A percentile compares a stretch with the other conserved stretches of the same genome.
Evolutionary conservation across 2,888 invertebrate genomes (phyloP).

Genomic region (Eristalis pertinax): DNA sequence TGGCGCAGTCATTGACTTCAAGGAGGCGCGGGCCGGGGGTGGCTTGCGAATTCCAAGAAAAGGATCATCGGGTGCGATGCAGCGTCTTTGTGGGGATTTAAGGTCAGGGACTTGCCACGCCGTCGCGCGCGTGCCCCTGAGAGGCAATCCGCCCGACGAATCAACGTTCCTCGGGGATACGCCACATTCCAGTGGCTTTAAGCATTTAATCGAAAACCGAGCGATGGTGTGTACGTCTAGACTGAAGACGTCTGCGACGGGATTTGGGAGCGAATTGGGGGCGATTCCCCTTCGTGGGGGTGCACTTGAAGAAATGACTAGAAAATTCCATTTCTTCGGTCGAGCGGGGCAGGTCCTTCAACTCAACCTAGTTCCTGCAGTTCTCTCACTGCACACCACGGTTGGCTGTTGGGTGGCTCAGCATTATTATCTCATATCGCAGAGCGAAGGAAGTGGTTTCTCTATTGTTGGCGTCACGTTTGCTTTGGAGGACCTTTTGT

Average conservation of each 20-base stretch:
- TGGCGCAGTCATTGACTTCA: constrained; percentile 60
- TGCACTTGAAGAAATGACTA: constrained; percentile 13
- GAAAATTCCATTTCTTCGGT: not conserved
- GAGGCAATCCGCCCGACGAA: not conserved
- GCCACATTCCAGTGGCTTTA: not conserved
- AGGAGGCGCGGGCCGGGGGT: not conserved
- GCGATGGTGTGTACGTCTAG: not conserved
- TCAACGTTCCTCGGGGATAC: not conserved
- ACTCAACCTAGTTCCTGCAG: constrained; percentile 58
- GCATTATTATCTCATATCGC: constrained; percentile 45
- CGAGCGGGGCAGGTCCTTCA: constrained; percentile 57
- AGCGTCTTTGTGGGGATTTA: constrained; percentile 13
- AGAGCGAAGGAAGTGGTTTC: constrained; percentile 47
- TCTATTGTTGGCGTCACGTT: constrained; percentile 68
- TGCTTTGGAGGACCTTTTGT: constrained; percentile 32
- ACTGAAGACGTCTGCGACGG: not conserved
- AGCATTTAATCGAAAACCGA: not conserved
- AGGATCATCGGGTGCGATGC: not conserved
- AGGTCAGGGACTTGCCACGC: constrained; percentile 59
- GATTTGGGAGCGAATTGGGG: not conserved
- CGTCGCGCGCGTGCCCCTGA: not conserved
- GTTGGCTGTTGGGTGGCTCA: not conserved
- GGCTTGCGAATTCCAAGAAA: not conserved
- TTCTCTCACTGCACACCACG: constrained; percentile 21
- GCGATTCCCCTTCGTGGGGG: constrained; percentile 8